These are phyloP conservation scores for Takifugu flavidus DNA, from an alignment of 2,113 vertebrate species.

Conservation along the genomic window DNA sequence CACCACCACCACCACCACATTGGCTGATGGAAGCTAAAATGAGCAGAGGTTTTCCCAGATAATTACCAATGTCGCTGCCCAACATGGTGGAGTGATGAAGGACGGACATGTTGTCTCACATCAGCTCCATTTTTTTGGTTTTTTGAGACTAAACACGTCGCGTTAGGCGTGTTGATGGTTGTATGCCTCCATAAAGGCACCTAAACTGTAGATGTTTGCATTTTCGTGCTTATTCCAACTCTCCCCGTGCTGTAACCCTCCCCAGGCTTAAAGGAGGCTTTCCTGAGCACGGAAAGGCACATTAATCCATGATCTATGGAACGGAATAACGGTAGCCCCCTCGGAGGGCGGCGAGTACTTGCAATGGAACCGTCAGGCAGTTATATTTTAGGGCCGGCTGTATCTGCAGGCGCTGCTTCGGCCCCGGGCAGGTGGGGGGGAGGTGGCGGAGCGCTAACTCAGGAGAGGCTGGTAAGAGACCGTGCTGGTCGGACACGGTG, in stretches of 20 bases:
- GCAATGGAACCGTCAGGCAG: constrained; percentile 30
- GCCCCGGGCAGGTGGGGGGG: constrained; percentile 5
- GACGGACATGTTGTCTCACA: too few species aligned
- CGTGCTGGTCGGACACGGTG: too few species aligned
- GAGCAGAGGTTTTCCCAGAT: too few species aligned
- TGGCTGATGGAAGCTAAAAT: too few species aligned
- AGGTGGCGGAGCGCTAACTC: constrained; percentile 10
- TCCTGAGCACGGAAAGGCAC: constrained; percentile 62
- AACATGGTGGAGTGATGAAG: too few species aligned
- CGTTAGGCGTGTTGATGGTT: too few species aligned
- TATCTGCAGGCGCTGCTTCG: constrained; percentile 19
- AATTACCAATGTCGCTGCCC: too few species aligned
- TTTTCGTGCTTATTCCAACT: constrained; percentile 1
- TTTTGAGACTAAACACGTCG: too few species aligned
- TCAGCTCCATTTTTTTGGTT: too few species aligned
- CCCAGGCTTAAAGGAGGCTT: constrained; percentile 73
- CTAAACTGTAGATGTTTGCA: background rate
- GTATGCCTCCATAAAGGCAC: too few species aligned
- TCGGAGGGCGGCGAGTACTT: constrained; percentile 37
- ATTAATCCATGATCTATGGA: constrained; percentile 76
- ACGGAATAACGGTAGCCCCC: constrained; percentile 46
- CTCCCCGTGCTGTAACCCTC: constrained; percentile 1
- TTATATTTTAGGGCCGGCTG: constrained; percentile 17
- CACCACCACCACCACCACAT: too few species aligned
- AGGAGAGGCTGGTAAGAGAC: background rate